phyloP scores from a whole-genome alignment of 2,888 invertebrate genomes.

The Microdon myrmicae region DNA sequence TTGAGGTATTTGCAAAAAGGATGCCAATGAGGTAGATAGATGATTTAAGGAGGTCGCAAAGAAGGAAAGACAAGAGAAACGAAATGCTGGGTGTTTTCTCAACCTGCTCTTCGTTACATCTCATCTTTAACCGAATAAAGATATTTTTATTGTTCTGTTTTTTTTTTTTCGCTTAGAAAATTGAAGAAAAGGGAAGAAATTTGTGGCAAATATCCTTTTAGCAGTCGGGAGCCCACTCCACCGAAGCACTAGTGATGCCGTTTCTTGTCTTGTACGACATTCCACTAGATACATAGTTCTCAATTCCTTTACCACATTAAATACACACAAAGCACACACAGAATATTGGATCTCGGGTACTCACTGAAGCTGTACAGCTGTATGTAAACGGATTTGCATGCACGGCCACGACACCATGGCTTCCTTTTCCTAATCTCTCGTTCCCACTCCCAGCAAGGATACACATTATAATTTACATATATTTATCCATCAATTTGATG shows the following conservation, averaged over 20 bases:
- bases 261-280: constrained; percentile 28
- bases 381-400: constrained; percentile 50
- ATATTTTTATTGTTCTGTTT: too few species aligned
- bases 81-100: too few species aligned
- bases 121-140: too few species aligned
- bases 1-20: constrained; percentile 23
- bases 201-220: constrained; percentile 44
- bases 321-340: constrained; percentile 44
- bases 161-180: too few species aligned
- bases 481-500: constrained; percentile 68
- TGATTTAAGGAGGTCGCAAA: too few species aligned
- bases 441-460: constrained; percentile 29
- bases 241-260: too few species aligned
- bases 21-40: constrained; percentile 5
- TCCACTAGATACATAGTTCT: constrained; percentile 39
- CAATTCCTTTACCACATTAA: constrained; percentile 40
- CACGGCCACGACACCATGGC: constrained; percentile 24
- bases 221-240: constrained; percentile 9
- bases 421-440: background rate
- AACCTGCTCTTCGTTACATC: too few species aligned
- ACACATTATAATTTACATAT: constrained; percentile 65
- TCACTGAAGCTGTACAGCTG: constrained; percentile 16
- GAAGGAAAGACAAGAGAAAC: too few species aligned
- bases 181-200: constrained; percentile 9
- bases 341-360: constrained; percentile 44